Base-by-base conservation (phyloP, 2,888 invertebrate genomes). In the Drosophila anomelani region DNA sequence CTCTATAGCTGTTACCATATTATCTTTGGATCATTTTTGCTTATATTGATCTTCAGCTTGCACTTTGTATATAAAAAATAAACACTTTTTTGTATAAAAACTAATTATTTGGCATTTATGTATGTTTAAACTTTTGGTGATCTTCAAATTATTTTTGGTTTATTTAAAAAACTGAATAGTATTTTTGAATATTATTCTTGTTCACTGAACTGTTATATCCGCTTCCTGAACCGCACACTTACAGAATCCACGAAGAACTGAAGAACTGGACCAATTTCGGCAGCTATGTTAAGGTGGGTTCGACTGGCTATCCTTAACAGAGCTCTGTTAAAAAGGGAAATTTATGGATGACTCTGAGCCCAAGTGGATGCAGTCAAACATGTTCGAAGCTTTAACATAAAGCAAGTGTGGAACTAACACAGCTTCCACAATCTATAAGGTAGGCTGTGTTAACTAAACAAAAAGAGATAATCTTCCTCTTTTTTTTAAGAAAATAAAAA, bases 211-310 rank as follows among this genome's bases (percentile, higher is more conserved):
- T 23, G 12, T 5, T 38, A 6, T 38, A 43, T 54, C 66, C 87
- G 84, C 47, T 41, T 4, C 29, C 9, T 51, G 36, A 73, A 71
- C 75, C 77, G 69, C 47, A 49, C 77, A 46, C 74, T 54, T 58
- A 57, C 71, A 78, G 75, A 62, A 73, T 67, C 72, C 69, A 55
- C 69, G 62, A 46, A 17, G 71, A 85, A 85, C 88, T 85, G 74
- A 86, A 75, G 41, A 41, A 39, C 38, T 47, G 51, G 29, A 57
- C 44, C 49, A 56, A 20, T 38, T 17, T 62, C 55, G 63, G 47
- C 20, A 29, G 20, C 17, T 10, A 39, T 53, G 70, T 57, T 36
- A 51, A 32, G 26, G 20, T 5, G 4, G 34, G 43, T 46, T 56
- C 41, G n/a, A 44, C 32, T 17, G 3, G 13, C 10, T 15, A 26